A percentile compares a stretch with the other conserved stretches of the same genome.
phyloP scores from a whole-genome alignment of 1,140 invertebrate genomes.

The Heliothis virescens region DNA sequence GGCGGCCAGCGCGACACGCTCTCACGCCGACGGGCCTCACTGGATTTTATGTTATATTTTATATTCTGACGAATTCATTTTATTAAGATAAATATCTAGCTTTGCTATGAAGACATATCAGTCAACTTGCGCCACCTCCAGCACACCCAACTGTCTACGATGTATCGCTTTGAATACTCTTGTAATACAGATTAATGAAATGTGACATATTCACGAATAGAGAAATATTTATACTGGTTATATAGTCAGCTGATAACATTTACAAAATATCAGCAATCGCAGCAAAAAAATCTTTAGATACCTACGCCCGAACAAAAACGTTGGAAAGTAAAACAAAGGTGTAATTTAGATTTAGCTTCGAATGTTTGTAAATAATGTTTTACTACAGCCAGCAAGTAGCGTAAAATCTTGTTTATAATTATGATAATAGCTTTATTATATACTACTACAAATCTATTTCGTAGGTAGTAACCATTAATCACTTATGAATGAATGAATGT shows the following conservation, averaged over 20 bases:
- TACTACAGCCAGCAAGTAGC: constrained; percentile 77
- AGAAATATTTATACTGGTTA: constrained; percentile 7
- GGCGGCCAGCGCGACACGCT: not conserved
- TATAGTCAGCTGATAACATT: constrained; percentile 1
- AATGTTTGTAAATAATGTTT: constrained; percentile 74
- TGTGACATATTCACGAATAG: not conserved
- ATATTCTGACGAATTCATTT: not conserved
- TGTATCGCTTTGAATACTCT: not conserved
- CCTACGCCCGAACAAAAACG: constrained; percentile 26
- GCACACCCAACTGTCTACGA: not conserved
- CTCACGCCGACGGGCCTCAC: not conserved
- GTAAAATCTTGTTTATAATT: constrained; percentile 84
- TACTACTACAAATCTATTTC: constrained; percentile 82
- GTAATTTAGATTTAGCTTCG: constrained; percentile 45
- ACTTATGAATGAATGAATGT: constrained; percentile 82
- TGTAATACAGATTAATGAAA: constrained; percentile 22
- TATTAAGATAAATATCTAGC: not conserved
- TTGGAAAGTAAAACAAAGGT: constrained; percentile 29
- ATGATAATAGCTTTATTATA: constrained; percentile 83
- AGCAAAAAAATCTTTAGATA: constrained; percentile 24
- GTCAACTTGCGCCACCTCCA: not conserved
- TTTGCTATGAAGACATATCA: constrained; percentile 30
- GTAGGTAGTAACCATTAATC: constrained; percentile 82
- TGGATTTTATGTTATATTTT: not conserved
- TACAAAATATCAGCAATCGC: constrained; percentile 17